A percentile compares a stretch with the other conserved stretches of the same genome.
phyloP scores from a whole-genome alignment of 2,888 invertebrate genomes.

The Oscheius onirici region DNA sequence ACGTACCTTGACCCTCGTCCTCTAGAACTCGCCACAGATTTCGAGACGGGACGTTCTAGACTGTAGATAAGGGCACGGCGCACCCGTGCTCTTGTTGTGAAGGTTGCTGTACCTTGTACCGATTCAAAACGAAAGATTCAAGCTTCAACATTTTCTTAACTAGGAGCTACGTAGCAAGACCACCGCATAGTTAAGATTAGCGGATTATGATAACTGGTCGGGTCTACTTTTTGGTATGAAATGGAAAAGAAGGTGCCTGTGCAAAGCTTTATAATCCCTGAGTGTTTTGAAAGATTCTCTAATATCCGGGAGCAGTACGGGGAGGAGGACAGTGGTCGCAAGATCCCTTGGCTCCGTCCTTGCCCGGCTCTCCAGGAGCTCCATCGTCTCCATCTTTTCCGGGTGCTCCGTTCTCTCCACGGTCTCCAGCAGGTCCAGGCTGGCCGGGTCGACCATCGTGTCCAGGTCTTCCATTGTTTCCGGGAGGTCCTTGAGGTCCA shows the following conservation, averaged over 20 bases:
- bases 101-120: no score
- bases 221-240: not conserved
- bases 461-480: conserved; percentile 54
- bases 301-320: conserved; percentile 68
- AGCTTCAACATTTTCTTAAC: no score
- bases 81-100: no score
- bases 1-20: conserved; percentile 16
- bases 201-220: not conserved
- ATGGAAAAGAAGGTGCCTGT: not conserved
- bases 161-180: not conserved
- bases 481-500: conserved; percentile 52
- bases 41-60: no score
- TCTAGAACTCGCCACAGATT: not conserved
- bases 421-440: conserved; percentile 42
- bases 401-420: conserved; percentile 48
- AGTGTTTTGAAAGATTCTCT: not conserved
- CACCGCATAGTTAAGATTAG: not conserved
- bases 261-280: not conserved
- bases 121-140: no score
- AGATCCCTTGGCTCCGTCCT: conserved; percentile 46
- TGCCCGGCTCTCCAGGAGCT: conserved; percentile 48
- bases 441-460: conserved; percentile 50
- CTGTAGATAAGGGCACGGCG: no score
- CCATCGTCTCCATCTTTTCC: conserved; percentile 55
- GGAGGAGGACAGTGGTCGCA: conserved; percentile 71